Evolutionary conservation across 2,797 vertebrate species (phyloP).

Genomic region (Pseudocheirus occidentalis): DNA sequence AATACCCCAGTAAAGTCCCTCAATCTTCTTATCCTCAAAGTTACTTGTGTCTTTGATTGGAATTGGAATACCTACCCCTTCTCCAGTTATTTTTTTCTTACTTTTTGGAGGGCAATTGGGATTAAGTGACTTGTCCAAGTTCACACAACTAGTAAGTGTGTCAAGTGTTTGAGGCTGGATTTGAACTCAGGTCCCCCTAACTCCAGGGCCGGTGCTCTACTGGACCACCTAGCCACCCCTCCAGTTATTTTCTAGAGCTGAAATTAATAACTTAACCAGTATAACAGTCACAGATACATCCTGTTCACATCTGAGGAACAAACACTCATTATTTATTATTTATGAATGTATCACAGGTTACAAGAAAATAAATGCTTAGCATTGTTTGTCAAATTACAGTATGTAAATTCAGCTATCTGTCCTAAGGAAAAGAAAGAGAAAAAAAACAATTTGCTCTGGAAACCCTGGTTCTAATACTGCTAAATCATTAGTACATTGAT

Average conservation of each 20-base stretch:
- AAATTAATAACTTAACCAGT: slow-evolving; percentile 71
- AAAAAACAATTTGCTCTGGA: slow-evolving; percentile 59
- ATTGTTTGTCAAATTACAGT: slow-evolving; percentile 61
- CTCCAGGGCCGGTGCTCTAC: no score
- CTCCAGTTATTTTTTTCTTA: slow-evolving; percentile 69
- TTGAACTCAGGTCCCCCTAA: no score
- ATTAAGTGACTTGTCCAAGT: no score
- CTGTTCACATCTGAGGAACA: slow-evolving; percentile 65
- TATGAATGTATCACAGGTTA: slow-evolving; percentile 72
- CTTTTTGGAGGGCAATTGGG: no score
- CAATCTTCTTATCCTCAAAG: background rate
- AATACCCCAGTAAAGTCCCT: background rate
- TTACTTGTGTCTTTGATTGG: slow-evolving; percentile 1
- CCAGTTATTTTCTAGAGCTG: slow-evolving; percentile 62
- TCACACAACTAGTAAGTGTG: no score
- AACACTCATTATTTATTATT: slow-evolving; percentile 76
- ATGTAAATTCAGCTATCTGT: slow-evolving; percentile 51
- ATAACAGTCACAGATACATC: slow-evolving; percentile 71
- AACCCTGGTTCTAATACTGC: slow-evolving; percentile 23
- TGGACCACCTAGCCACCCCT: no score
- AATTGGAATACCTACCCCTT: slow-evolving; percentile 51
- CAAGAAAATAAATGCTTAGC: slow-evolving; percentile 69
- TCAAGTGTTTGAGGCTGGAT: no score
- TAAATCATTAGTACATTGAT: slow-evolving; percentile 50
- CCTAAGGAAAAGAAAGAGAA: slow-evolving; percentile 8